Evolutionary conservation across 2,113 vertebrate species (phyloP).

Genomic region (Motacilla alba): DNA sequence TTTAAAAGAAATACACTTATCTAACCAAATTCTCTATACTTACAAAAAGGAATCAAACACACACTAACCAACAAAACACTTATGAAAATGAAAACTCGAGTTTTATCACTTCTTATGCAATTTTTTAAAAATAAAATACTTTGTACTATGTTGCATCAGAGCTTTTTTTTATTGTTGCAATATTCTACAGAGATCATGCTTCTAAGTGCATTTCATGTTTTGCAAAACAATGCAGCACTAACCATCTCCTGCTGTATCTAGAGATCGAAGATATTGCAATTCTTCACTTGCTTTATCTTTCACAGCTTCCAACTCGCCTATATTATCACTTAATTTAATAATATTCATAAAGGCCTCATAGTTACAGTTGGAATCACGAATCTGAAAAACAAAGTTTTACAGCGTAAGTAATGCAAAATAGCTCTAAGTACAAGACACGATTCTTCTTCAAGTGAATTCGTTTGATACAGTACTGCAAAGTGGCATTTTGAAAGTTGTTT

Average conservation of each 20-base stretch:
- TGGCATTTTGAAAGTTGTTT: background rate
- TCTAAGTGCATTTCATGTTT: background rate
- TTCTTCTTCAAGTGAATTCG: background rate
- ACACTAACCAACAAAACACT: background rate
- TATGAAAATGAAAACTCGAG: rapidly evolving
- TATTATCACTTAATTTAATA: slow-evolving; percentile 95
- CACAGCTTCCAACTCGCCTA: slow-evolving; percentile 91
- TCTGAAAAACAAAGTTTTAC: slow-evolving; percentile 75
- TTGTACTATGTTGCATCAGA: background rate
- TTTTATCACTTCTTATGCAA: background rate
- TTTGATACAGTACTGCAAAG: background rate
- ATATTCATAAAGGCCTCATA: slow-evolving; percentile 99
- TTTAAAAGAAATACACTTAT: background rate
- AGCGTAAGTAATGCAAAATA: background rate
- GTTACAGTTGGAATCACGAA: slow-evolving; percentile 95
- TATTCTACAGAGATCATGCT: background rate
- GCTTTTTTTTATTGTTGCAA: background rate
- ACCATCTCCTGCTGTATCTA: slow-evolving; percentile 98
- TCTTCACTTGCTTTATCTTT: slow-evolving; percentile 97
- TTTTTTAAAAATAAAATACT: background rate
- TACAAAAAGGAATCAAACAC: background rate
- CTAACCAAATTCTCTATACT: background rate
- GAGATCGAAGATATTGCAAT: slow-evolving; percentile 94
- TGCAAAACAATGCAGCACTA: slow-evolving; percentile 29
- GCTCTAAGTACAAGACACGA: background rate